Evolutionary conservation across 1,140 invertebrate genomes (phyloP).

Genomic region (Periplaneta americana): DNA sequence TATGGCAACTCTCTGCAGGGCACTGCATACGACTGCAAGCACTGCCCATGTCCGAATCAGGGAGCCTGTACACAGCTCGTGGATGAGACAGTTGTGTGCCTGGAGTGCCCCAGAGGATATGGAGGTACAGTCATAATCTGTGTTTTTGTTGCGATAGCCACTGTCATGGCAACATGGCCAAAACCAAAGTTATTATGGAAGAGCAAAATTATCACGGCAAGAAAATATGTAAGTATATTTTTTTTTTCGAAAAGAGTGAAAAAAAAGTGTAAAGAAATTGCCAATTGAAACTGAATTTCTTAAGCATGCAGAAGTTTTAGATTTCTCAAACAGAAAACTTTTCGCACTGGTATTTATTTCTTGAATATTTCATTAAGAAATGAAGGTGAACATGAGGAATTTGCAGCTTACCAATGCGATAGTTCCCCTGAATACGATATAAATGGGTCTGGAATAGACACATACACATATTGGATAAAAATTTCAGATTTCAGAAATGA

Average conservation of each 20-base stretch:
- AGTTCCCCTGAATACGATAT: too few species aligned
- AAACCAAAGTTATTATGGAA: background rate
- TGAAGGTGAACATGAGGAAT: too few species aligned
- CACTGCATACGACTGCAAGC: conserved; percentile 82
- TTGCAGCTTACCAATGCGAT: too few species aligned
- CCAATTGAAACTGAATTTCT: too few species aligned
- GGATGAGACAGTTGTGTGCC: conserved; percentile 80
- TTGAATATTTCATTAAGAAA: too few species aligned
- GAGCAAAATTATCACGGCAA: too few species aligned
- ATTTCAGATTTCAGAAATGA: too few species aligned
- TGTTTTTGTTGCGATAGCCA: background rate
- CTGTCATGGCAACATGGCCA: background rate
- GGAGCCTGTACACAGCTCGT: conserved; percentile 87
- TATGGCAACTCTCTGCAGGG: conserved; percentile 90
- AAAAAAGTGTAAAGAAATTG: background rate
- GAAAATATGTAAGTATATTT: background rate
- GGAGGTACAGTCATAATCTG: conserved; percentile 53
- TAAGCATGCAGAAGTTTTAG: too few species aligned
- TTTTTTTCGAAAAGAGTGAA: background rate
- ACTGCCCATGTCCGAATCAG: conserved; percentile 91
- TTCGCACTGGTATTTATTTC: too few species aligned
- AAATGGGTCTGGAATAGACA: too few species aligned
- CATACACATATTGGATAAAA: too few species aligned
- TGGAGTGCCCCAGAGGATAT: conserved; percentile 90
- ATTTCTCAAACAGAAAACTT: too few species aligned